A percentile compares a stretch with the other conserved stretches of the same genome.
Conservation (phyloP, 2,797 vertebrate genomes). For the Falco biarmicus region DNA sequence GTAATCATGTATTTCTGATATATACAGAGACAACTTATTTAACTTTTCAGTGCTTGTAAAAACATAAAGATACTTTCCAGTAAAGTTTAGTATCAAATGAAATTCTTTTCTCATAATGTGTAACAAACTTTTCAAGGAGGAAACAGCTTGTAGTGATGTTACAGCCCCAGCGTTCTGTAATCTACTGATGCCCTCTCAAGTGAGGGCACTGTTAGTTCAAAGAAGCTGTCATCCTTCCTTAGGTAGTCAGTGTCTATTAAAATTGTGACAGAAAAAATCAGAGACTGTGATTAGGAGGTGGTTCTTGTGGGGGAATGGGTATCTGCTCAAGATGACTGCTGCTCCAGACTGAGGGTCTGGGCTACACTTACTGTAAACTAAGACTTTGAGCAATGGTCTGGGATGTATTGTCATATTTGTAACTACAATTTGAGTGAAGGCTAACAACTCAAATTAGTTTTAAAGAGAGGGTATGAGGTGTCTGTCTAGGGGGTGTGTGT, state of each 20-base stretch:
- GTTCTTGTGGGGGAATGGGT: neutral
- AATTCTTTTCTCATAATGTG: neutral
- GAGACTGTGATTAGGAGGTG: neutral
- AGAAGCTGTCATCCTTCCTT: neutral
- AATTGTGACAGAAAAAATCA: neutral
- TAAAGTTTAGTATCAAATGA: neutral
- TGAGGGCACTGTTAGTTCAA: neutral
- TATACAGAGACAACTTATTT: neutral
- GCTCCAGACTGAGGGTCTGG: neutral
- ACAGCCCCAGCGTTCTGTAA: neutral
- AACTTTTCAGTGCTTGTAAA: neutral
- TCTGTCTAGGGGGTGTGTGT: neutral
- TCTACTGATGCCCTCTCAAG: neutral
- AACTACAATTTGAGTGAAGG: neutral
- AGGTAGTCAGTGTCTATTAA: neutral
- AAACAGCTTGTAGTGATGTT: neutral
- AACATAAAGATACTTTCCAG: neutral
- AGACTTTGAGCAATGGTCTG: neutral
- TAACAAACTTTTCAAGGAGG: neutral
- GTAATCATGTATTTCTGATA: neutral
- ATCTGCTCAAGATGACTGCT: neutral
- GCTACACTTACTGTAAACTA: neutral
- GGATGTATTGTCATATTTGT: neutral
- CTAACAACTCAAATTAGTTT: neutral
- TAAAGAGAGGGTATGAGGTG: neutral